Evolutionary conservation across 2,797 vertebrate genomes (phyloP), one percentile per base, ranked within the genome.

Genomic region (Discoglossus pictus): DNA sequence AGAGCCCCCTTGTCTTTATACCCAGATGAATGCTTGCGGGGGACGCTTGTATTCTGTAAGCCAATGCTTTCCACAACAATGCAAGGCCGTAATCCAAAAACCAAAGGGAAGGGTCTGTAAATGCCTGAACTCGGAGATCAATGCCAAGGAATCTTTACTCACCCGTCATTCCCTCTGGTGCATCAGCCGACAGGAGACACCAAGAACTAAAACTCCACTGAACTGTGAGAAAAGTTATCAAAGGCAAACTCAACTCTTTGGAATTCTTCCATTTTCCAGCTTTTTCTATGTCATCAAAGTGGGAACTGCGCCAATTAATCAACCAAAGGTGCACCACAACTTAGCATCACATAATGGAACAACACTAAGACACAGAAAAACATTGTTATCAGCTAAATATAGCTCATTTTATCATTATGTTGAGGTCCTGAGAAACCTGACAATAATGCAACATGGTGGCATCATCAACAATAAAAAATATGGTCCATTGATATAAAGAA

Each of bases 141-240:
- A 82, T 79, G 78, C 15, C 51, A 62, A 55, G 59, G 35, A 13
- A 39, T 42, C 16, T 50, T 34, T 46, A 51, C 65, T 58, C 76
- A 70, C 73, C 73, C 67, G 72, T 24, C 31, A n/a, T 74, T 54
- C 51, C 66, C 59, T 79, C 75, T 13, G 8, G 78, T 82, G 79
- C 78, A 81, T 76, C 83, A 82, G 81, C 79, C 83, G 82, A 81
- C 79, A 87, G 78, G 81, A 82, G 81, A 86, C 83, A 85, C 88
- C 77, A 74, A 84, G 56, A 18, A 55, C 39, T 52, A 38, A 72
- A 91, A 93, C 90, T 89, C 91, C 88, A 87, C 83, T 81, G 83
- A 87, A 77, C 73, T 82, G 83, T 86, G 79, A 84, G 80, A 83
- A 82, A 83, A 82, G 82, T 87, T 87, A 90, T 85, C 73, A 90